Percentiles rank a stretch among this genome's conserved stretches.
Evolutionary conservation across 2,888 invertebrate genomes (phyloP).

Genomic region (Lasioglossum malachurum): DNA sequence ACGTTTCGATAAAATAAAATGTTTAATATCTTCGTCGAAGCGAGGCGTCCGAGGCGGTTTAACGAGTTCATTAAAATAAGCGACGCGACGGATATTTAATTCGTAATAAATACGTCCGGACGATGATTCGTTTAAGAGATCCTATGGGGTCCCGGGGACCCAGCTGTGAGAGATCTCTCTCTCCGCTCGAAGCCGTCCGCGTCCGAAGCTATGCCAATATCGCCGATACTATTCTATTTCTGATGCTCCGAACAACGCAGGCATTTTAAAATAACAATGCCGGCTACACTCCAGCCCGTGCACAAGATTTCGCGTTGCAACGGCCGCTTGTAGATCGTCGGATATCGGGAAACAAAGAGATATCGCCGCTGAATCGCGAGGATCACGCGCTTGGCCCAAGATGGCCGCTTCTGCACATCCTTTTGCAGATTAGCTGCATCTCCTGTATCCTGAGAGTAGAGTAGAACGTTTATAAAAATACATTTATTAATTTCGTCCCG

Average conservation of each 20-base stretch:
- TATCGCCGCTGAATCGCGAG: neutral
- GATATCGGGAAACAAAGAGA: conserved; percentile 13
- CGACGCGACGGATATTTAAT: neutral
- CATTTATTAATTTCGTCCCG: neutral
- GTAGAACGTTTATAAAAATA: neutral
- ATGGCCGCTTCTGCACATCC: neutral
- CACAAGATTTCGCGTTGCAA: neutral
- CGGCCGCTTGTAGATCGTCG: neutral
- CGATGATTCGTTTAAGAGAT: conserved; percentile 9
- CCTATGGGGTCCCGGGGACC: neutral
- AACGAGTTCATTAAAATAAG: neutral
- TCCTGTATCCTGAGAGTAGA: no score
- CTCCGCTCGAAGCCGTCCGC: neutral
- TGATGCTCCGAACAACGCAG: conserved; percentile 29
- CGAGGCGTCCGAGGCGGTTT: neutral
- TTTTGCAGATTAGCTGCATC: neutral
- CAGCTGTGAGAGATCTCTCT: conserved; percentile 7
- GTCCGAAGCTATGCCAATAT: conserved; percentile 18
- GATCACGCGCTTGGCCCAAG: neutral
- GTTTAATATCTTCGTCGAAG: neutral
- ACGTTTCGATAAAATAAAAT: conserved; percentile 1
- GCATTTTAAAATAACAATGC: conserved; percentile 41
- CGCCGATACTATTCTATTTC: conserved; percentile 39
- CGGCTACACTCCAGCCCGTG: neutral
- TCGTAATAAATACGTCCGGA: conserved; percentile 6